Base-by-base conservation (phyloP, 1,140 invertebrate species). In the Colletes gigas region DNA sequence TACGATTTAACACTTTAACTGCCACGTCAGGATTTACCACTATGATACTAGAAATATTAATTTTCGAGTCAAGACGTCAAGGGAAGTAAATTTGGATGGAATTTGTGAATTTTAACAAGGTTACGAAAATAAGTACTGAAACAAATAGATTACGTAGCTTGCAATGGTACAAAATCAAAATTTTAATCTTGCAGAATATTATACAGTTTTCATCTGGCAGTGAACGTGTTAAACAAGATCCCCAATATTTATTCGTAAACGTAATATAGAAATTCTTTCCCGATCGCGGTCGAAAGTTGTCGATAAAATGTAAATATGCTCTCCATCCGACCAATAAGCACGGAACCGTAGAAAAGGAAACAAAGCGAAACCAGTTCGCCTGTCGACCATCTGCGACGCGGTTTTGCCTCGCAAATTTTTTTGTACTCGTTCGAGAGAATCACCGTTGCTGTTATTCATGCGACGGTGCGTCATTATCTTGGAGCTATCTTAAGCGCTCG, bases 391-490 rank as follows among this genome's bases (percentile, higher is more conserved):
- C 47, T 55, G 39, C 19, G 6, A 4, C 14, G 50, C 60, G 52
- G 54, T 44, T 57, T 68, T 76, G 62, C 67, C 67, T 78, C 41
- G 3, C 76, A 78, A 78, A 78, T 71, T 71, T n/a, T 30, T 55
- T 17, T 30, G 19, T 0, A n/a, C 9, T 9, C 3, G 41, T 1
- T 10, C 66, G 12, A 62, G 15, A 66, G 67, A 57, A 78, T 41
- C 73, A 4, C 50, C 17, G 4, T 14, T 10, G 70, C 63, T 73
- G 59, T 85, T 83, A 83, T 75, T 60, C 59, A 70, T 69, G 69
- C 81, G 63, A 47, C 50, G 50, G 62, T 59, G 60, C 71, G 39
- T 60, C 57, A 82, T 83, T 84, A 75, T 79, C 79, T 81, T 60
- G 17, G 50, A 59, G 55, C 41, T 68, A 72, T 54, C 63, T 83